Conservation (phyloP, 2,888 invertebrate genomes). For the Lepidocyrtoides sp. region DNA sequence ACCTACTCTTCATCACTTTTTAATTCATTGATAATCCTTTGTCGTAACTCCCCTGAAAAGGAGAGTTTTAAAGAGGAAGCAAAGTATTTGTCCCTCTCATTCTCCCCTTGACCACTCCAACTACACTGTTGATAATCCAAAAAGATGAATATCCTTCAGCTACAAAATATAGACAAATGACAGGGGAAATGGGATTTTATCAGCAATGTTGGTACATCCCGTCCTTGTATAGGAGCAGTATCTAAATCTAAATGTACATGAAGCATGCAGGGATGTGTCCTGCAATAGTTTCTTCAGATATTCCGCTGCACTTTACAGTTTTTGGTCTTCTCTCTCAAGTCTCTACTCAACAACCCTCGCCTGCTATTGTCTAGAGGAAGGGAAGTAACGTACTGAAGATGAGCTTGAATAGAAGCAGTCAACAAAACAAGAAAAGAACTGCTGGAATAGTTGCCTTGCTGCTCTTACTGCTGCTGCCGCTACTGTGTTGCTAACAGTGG, state of each 20-base stretch:
- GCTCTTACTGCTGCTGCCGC: not conserved
- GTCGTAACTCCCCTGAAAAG: not conserved
- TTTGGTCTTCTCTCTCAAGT: not conserved
- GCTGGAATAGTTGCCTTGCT: not conserved
- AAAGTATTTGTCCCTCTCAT: not conserved
- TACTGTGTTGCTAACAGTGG: too few species aligned
- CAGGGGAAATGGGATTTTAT: conserved; percentile 48
- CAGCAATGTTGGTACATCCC: conserved; percentile 57
- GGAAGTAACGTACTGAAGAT: conserved; percentile 42
- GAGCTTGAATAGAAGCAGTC: conserved; percentile 6
- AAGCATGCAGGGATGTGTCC: conserved; percentile 46
- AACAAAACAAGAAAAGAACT: not conserved
- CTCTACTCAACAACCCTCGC: not conserved
- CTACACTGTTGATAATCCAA: not conserved
- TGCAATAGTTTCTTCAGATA: not conserved
- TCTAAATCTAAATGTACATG: too few species aligned
- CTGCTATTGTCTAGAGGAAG: conserved; percentile 13
- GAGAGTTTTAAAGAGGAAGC: conserved; percentile 50
- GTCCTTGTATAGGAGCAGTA: conserved; percentile 11
- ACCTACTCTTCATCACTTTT: not conserved
- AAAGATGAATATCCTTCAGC: not conserved
- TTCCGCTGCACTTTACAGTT: conserved; percentile 5
- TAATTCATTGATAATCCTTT: not conserved
- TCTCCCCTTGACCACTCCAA: conserved; percentile 46
- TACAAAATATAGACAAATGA: conserved; percentile 35